These are phyloP conservation scores for Apodemia duryi DNA, from an alignment of 2,888 invertebrate genomes.

Conservation along the genomic window DNA sequence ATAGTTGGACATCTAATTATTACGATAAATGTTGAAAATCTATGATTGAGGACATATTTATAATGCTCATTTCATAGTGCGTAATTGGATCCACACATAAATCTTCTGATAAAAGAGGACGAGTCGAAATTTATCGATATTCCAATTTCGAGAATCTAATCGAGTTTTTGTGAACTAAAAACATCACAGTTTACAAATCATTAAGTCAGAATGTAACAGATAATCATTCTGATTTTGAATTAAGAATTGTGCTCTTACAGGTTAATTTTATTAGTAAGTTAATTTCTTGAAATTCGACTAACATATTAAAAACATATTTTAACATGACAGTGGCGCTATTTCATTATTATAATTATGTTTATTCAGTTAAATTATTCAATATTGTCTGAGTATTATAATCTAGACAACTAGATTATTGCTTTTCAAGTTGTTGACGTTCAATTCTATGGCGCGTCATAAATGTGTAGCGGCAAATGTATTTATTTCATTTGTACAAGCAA, in stretches of 20 bases:
- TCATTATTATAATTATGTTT: no score
- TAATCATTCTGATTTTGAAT: no score
- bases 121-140: constrained; percentile 18
- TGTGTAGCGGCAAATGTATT: no score
- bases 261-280: no score
- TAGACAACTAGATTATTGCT: no score
- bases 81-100: constrained; percentile 11
- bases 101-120: constrained; percentile 18
- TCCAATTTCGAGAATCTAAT: background rate
- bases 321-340: no score
- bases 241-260: background rate
- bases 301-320: background rate
- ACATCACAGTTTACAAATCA: background rate
- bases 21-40: constrained; percentile 32
- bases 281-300: background rate
- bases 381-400: no score
- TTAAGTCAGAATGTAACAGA: background rate
- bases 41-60: constrained; percentile 30
- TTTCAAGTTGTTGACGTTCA: no score
- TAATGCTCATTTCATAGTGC: constrained; percentile 27
- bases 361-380: no score
- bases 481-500: no score
- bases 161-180: background rate
- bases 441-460: no score
- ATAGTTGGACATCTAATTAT: constrained; percentile 30